phyloP scores from a whole-genome alignment of 37 sponge, comb jelly and placozoan genomes.

The Agelas oroides region DNA sequence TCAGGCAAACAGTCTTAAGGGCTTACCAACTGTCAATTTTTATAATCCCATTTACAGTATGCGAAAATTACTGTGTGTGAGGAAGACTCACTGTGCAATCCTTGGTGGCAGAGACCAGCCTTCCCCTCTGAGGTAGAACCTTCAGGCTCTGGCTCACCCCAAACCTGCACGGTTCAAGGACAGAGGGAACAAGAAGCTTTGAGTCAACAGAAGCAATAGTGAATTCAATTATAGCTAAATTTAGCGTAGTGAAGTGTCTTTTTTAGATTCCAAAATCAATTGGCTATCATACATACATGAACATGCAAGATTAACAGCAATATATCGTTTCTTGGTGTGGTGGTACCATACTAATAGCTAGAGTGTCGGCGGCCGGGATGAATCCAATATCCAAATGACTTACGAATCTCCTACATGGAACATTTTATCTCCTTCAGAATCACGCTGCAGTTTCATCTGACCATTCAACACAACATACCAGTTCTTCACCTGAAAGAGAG shows the following conservation, averaged over 20 bases:
- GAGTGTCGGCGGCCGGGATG: too few relatives aligned
- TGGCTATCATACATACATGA: too few relatives aligned
- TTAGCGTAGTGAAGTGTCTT: background rate
- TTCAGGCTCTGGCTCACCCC: slow-evolving; percentile 63
- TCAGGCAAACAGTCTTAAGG: too few relatives aligned
- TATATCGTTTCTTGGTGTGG: too few relatives aligned
- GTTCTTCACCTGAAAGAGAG: slow-evolving; percentile 59
- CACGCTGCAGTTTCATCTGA: slow-evolving; percentile 51
- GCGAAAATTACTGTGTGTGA: too few relatives aligned
- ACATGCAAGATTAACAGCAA: too few relatives aligned
- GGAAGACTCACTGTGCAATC: slow-evolving; percentile 67
- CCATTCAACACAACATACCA: slow-evolving; percentile 82
- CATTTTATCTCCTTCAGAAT: slow-evolving; percentile 43
- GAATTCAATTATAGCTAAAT: too few relatives aligned
- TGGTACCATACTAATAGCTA: too few relatives aligned
- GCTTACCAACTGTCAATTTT: too few relatives aligned
- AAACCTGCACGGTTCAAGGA: slow-evolving; percentile 32
- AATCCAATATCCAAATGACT: too few relatives aligned
- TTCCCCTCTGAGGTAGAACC: slow-evolving; percentile 64
- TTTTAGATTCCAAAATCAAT: background rate
- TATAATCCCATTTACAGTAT: too few relatives aligned
- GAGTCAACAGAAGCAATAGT: background rate
- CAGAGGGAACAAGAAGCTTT: background rate
- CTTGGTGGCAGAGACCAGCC: slow-evolving; percentile 57
- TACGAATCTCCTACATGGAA: slow-evolving; percentile 68